phyloP scores from a whole-genome alignment of 1,140 invertebrate species.

The Parasteatoda tepidariorum region DNA sequence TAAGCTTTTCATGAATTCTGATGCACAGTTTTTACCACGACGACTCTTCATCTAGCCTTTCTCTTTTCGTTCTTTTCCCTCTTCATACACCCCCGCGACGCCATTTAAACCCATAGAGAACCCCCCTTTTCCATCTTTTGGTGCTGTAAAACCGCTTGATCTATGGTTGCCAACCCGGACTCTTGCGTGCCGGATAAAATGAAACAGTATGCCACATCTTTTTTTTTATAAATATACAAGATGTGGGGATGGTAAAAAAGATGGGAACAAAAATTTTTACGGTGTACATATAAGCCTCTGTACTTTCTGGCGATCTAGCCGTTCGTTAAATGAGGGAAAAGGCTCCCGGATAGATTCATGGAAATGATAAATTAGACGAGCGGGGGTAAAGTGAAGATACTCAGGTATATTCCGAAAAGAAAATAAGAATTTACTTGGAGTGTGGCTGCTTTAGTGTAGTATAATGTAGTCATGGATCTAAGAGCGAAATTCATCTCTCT shows the following conservation, averaged over 20 bases:
- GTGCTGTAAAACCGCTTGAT: conserved; percentile 53
- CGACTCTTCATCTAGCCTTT: conserved; percentile 47
- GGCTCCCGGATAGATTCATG: conserved; percentile 15
- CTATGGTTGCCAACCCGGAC: conserved; percentile 50
- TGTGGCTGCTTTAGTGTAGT: background rate
- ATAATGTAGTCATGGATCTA: conserved; percentile 42
- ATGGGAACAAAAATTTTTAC: conserved; percentile 38
- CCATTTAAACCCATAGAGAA: background rate
- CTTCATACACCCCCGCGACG: background rate
- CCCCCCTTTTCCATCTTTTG: background rate
- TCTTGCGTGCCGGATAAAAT: conserved; percentile 53
- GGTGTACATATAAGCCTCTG: conserved; percentile 20
- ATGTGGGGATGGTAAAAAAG: conserved; percentile 5
- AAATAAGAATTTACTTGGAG: background rate
- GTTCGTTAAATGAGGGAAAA: conserved; percentile 47
- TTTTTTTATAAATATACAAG: conserved; percentile 28
- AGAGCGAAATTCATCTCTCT: conserved; percentile 42
- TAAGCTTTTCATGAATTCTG: conserved; percentile 60
- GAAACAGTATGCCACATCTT: conserved; percentile 57
- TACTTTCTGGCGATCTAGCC: conserved; percentile 22
- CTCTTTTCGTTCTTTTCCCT: too few species aligned
- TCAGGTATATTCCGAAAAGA: conserved; percentile 16
- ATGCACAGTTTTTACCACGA: conserved; percentile 59
- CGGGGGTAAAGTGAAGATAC: background rate
- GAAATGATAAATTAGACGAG: conserved; percentile 56